Conservation (phyloP, 2,888 invertebrate genomes). For the Drosophila meridionalis region DNA sequence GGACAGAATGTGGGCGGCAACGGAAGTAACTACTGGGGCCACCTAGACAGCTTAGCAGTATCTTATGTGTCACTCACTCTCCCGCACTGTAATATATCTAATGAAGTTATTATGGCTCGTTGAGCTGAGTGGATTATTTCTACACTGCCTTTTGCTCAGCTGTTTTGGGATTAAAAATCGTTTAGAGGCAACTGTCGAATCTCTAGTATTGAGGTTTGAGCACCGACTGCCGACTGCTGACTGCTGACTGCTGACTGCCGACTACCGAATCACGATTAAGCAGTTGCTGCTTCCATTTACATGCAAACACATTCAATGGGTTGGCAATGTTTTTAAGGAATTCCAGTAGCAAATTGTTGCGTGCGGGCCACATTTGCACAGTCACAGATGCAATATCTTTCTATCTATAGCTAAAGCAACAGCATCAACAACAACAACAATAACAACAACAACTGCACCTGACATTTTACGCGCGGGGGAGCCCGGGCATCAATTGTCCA, state of each 20-base stretch:
- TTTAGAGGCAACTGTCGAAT: slow-evolving; percentile 9
- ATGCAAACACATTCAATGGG: slow-evolving; percentile 62
- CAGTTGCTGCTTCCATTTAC: slow-evolving; percentile 71
- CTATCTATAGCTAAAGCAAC: slow-evolving; percentile 41
- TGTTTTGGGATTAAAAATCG: slow-evolving; percentile 12
- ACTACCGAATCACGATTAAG: slow-evolving; percentile 77
- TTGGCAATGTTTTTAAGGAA: slow-evolving; percentile 50
- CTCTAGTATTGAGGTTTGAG: slow-evolving; percentile 4
- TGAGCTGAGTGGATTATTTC: slow-evolving; percentile 24
- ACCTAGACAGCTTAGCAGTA: slow-evolving; percentile 42
- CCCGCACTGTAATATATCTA: slow-evolving; percentile 35
- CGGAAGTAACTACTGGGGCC: slow-evolving; percentile 62
- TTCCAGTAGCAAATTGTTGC: slow-evolving; percentile 81
- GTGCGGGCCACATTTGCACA: slow-evolving; percentile 76
- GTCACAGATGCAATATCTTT: slow-evolving; percentile 57
- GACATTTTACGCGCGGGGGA: slow-evolving; percentile 71
- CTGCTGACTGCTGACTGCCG: slow-evolving; percentile 30
- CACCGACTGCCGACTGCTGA: slow-evolving; percentile 46
- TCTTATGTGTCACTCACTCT: slow-evolving; percentile 24
- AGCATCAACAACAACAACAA: slow-evolving; percentile 12
- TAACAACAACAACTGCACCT: slow-evolving; percentile 56
- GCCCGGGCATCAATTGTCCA: slow-evolving; percentile 77
- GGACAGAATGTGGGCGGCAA: slow-evolving; percentile 60
- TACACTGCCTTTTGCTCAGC: slow-evolving; percentile 16
- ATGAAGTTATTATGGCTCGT: slow-evolving; percentile 63